Percentiles rank a stretch among this genome's conserved stretches.
phyloP scores from a whole-genome alignment of 2,797 vertebrate species.

The Graptemys geographica region DNA sequence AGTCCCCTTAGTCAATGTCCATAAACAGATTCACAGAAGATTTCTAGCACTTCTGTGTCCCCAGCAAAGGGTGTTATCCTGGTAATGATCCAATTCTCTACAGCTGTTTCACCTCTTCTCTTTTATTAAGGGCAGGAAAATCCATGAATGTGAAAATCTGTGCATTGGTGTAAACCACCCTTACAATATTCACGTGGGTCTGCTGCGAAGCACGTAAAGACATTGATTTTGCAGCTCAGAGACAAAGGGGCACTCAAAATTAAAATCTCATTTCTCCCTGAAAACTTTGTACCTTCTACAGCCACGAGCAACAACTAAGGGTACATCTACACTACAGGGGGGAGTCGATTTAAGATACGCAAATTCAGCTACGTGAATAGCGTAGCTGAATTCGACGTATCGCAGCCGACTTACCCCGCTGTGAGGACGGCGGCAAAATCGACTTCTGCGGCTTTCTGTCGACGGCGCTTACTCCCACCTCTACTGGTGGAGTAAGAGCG shows the following conservation, averaged over 20 bases:
- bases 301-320: neutral
- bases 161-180: slow-evolving; percentile 28
- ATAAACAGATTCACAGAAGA: neutral
- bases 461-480: too few relatives aligned
- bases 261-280: slow-evolving; percentile 38
- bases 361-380: too few relatives aligned
- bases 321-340: too few relatives aligned
- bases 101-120: slow-evolving; percentile 23
- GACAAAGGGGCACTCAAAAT: slow-evolving; percentile 17
- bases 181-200: slow-evolving; percentile 39
- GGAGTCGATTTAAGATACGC: too few relatives aligned
- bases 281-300: slow-evolving; percentile 23
- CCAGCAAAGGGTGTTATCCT: slow-evolving; percentile 7
- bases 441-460: too few relatives aligned
- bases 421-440: too few relatives aligned
- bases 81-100: neutral
- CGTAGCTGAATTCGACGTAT: too few relatives aligned
- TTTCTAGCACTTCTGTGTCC: neutral
- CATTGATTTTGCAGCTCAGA: slow-evolving; percentile 34
- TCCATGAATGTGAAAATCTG: neutral
- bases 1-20: neutral
- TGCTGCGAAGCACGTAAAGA: slow-evolving; percentile 53
- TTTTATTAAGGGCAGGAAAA: slow-evolving; percentile 33
- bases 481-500: too few relatives aligned
- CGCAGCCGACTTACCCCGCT: too few relatives aligned